Conservation (phyloP, 2,797 vertebrate genomes). For the Tolypeutes matacus region DNA sequence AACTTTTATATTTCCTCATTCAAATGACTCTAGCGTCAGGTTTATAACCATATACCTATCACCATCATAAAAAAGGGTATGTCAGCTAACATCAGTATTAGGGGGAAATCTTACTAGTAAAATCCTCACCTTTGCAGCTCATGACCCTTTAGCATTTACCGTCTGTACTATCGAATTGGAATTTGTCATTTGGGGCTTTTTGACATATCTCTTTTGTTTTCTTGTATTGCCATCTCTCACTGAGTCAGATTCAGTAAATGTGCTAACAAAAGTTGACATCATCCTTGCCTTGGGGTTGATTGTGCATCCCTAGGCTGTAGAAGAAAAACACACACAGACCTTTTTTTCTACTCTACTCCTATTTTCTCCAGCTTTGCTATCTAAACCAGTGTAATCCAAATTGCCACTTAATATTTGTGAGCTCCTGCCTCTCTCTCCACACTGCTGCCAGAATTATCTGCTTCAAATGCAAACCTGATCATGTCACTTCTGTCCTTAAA, state of each 20-base stretch:
- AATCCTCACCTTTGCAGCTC: not conserved
- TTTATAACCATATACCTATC: constrained; percentile 19
- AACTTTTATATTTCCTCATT: constrained; percentile 55
- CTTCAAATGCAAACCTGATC: constrained; percentile 22
- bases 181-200: constrained; percentile 54
- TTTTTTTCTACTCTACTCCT: constrained; percentile 46
- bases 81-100: not conserved
- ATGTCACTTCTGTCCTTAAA: not conserved
- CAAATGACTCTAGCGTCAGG: constrained; percentile 18
- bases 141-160: not conserved
- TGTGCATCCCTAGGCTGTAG: not conserved
- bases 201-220: constrained; percentile 59
- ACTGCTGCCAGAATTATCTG: constrained; percentile 23
- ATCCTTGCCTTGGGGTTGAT: constrained; percentile 47
- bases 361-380: constrained; percentile 61
- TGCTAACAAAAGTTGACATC: constrained; percentile 84
- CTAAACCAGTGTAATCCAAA: constrained; percentile 47
- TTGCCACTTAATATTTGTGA: constrained; percentile 52
- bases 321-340: constrained; percentile 15
- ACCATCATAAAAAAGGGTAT: not conserved
- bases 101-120: not conserved
- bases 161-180: not conserved
- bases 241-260: constrained; percentile 81
- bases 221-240: constrained; percentile 72
- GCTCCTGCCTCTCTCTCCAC: not conserved